Evolutionary conservation across 1,140 invertebrate species (phyloP), one percentile per base, ranked within the genome.

Genomic region (Coptotermes formosanus): DNA sequence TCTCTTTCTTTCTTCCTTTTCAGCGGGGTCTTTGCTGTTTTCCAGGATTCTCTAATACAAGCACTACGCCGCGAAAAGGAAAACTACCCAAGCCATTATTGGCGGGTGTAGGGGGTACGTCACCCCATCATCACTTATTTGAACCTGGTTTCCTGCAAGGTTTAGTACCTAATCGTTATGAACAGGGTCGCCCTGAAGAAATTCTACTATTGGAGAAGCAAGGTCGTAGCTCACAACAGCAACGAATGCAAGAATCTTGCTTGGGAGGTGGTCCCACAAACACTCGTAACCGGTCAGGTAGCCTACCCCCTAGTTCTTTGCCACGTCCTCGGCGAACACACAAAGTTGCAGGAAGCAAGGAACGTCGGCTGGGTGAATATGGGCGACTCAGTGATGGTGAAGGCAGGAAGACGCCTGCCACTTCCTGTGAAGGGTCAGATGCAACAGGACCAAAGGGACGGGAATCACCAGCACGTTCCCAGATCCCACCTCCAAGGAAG

Each of bases 1-100:
- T 91, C 92, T 92, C 90, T 93, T 90, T 93, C 91, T 87, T 83
- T 87, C 82, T 83, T 92, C 90, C 91, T 91, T 93, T 94, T 92
- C 94, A 95, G 95, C 94, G 95, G 90, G 95, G 94, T 90, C 93
- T 96, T 91, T 96, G 95, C 94, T 97, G 95, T 94, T 96, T 96
- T 95, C 95, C 96, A 92, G 95, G 95, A 94, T 94, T 96, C 94
- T 92, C 94, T 95, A 94, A 96, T 95, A 93, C 95, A 94, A 92
- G 95, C 94, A 92, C 94, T 95, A 89, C 94, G 93, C 93, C 94
- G 93, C 92, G 95, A 95, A 95, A 96, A 94, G 94, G 95, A 94
- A 95, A 95, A 95, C 93, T 95, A 93, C 92, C 95, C 94, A 94
- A 96, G 92, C 93, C 95, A 95, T 90, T 96, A 95, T 90, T 96